These are phyloP conservation scores for Drosophila nasuta DNA, from an alignment of 1,140 invertebrate genomes.

Conservation along the genomic window DNA sequence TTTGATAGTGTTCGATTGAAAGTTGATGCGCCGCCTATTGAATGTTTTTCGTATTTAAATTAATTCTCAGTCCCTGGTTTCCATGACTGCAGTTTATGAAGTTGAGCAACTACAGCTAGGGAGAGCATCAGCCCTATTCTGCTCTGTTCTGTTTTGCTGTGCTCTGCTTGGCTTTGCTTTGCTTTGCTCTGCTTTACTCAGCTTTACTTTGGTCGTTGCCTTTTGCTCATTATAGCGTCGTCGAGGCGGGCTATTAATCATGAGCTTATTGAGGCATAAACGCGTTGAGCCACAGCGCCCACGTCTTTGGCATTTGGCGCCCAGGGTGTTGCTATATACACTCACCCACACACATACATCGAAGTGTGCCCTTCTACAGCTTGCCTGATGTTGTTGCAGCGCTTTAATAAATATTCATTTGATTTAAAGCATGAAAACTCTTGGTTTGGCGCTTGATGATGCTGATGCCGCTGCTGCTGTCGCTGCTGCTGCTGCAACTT, in stretches of 20 bases:
- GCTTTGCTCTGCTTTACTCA: conserved; percentile 25
- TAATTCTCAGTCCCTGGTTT: conserved; percentile 23
- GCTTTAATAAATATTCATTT: conserved; percentile 75
- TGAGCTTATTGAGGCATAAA: conserved; percentile 82
- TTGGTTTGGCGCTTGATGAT: background rate
- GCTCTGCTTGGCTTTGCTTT: conserved; percentile 19
- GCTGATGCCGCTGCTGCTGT: background rate
- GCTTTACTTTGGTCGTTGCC: conserved; percentile 51
- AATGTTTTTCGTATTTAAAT: background rate
- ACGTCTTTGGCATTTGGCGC: conserved; percentile 56
- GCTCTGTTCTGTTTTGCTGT: background rate
- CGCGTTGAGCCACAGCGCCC: conserved; percentile 68
- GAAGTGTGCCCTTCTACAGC: background rate
- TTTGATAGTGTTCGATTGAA: background rate
- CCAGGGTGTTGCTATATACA: conserved; percentile 23
- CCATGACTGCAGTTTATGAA: conserved; percentile 46
- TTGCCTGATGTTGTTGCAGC: conserved; percentile 30
- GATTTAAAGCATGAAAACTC: conserved; percentile 47
- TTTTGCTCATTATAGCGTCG: conserved; percentile 75
- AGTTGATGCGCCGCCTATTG: background rate
- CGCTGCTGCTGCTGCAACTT: conserved; percentile 42
- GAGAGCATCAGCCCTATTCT: background rate
- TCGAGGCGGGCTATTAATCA: conserved; percentile 76
- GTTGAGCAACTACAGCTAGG: conserved; percentile 6
- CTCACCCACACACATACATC: background rate